phyloP scores from a whole-genome alignment of 1,140 invertebrate species.

The Meloidogyne floridensis region DNA sequence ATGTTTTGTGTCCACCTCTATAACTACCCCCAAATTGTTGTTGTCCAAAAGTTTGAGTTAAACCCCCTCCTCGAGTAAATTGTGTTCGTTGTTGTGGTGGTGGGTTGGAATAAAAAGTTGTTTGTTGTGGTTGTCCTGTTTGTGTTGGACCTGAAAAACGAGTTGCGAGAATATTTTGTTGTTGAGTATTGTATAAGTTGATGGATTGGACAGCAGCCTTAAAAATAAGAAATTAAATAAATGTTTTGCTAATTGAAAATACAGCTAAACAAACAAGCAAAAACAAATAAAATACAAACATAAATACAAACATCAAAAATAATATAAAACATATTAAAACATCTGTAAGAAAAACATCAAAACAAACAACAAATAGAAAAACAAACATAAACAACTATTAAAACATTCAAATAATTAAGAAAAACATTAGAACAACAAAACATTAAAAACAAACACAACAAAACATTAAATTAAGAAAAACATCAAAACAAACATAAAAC shows the following conservation, averaged over 20 bases:
- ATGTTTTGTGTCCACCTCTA: background rate
- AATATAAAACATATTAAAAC: too few relatives aligned
- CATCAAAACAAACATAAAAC: too few relatives aligned
- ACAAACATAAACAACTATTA: too few relatives aligned
- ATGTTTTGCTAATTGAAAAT: background rate
- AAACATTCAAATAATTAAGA: too few relatives aligned
- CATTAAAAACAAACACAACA: too few relatives aligned
- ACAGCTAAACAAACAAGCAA: too few relatives aligned
- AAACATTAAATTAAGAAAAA: too few relatives aligned
- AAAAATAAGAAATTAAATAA: background rate
- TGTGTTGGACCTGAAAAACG: background rate
- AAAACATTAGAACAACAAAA: too few relatives aligned
- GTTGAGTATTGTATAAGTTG: constrained; percentile 2
- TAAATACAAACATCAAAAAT: too few relatives aligned
- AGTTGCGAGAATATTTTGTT: background rate
- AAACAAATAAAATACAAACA: too few relatives aligned
- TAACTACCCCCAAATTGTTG: constrained; percentile 14
- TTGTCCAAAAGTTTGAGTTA: background rate
- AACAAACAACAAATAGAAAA: too few relatives aligned
- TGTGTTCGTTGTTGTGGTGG: constrained; percentile 2
- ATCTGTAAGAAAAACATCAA: too few relatives aligned
- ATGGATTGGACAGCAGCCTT: background rate
- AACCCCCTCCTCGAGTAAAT: background rate
- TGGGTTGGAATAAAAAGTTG: background rate
- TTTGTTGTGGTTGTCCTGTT: background rate